Evolutionary conservation across 2,888 invertebrate species (phyloP).

Genomic region (Megalurothrips usitatus): DNA sequence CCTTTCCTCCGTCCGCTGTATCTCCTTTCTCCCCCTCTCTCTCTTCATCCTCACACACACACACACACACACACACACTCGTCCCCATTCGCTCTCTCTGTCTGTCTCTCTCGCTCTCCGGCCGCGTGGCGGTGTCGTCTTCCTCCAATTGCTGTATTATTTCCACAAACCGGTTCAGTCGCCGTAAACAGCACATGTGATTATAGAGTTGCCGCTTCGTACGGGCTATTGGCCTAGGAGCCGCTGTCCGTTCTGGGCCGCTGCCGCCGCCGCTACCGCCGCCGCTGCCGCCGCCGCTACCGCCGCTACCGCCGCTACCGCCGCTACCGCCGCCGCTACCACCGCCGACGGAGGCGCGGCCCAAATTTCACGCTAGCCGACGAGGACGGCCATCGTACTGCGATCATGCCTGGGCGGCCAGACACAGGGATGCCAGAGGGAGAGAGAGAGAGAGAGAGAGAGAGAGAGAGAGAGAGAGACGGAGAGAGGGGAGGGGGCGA

Average conservation of each 20-base stretch:
- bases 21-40: background rate
- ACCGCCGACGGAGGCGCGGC: background rate
- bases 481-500: background rate
- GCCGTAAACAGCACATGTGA: slow-evolving; percentile 23
- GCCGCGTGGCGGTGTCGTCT: background rate
- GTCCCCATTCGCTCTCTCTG: background rate
- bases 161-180: slow-evolving; percentile 18
- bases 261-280: background rate
- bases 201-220: slow-evolving; percentile 20
- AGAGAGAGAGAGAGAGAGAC: background rate
- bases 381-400: no score
- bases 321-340: background rate
- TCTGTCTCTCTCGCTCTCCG: background rate
- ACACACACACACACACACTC: no score
- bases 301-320: background rate
- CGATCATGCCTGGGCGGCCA: no score
- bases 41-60: no score
- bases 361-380: no score
- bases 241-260: background rate
- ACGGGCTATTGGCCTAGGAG: slow-evolving; percentile 13
- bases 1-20: background rate
- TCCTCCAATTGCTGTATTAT: slow-evolving; percentile 26
- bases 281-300: background rate
- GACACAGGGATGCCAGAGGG: no score
- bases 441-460: background rate